phyloP scores from a whole-genome alignment of 2,113 vertebrate species.

The Ameiurus melas region DNA sequence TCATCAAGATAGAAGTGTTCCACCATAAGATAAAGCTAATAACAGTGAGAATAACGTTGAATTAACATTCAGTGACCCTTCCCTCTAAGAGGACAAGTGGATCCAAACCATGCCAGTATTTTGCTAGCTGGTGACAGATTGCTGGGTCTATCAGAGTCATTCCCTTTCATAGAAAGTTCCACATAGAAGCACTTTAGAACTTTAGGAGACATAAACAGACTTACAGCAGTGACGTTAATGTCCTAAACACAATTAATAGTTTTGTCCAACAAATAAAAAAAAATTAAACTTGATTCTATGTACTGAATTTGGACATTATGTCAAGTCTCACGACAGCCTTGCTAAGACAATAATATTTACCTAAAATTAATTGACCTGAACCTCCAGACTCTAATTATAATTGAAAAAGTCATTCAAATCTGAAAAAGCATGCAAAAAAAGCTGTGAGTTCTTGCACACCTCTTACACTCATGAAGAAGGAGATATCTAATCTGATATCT shows the following conservation, averaged over 20 bases:
- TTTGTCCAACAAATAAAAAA: not conserved
- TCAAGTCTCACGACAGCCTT: too few species aligned
- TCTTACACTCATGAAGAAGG: not conserved
- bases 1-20: not conserved
- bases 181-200: not conserved
- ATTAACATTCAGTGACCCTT: not conserved
- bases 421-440: too few species aligned
- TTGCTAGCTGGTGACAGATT: not conserved
- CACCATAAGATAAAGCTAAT: not conserved
- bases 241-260: not conserved
- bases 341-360: too few species aligned
- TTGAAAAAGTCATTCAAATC: not conserved
- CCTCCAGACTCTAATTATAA: not conserved
- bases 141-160: not conserved
- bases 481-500: conserved; percentile 1
- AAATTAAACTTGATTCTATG: not conserved
- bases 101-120: not conserved
- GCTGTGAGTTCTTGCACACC: not conserved
- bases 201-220: too few species aligned
- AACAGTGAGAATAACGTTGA: not conserved
- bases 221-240: not conserved
- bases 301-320: not conserved
- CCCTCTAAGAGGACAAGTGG: not conserved
- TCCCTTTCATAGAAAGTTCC: not conserved
- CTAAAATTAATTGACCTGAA: not conserved